Evolutionary conservation across 2,888 invertebrate genomes (phyloP), one percentile per base, ranked within the genome.

Genomic region (Hydrotaea diabolus): DNA sequence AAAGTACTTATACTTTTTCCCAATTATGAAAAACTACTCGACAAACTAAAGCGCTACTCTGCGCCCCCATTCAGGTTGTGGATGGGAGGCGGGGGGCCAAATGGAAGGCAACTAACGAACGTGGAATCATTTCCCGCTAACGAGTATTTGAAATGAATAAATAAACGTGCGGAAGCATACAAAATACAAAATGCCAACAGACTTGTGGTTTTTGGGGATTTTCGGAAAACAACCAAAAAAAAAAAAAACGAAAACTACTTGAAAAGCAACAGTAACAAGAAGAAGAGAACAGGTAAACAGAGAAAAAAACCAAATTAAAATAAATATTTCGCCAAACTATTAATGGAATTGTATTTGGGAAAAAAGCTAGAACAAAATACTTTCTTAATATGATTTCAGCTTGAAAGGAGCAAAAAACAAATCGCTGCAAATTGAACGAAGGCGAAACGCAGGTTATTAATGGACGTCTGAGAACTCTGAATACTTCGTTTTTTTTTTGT

Each of bases 1-100:
- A 73, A 80, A 76, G 23, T 36, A 74, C 73, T 80, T 83, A 59
- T 31, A 66, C 59, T 69, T 57, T 17, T 57, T 76, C 57, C 73
- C 83, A 79, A 83, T 83, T 83, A 83, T 76, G 66, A 79, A 39
- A 79, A 79, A 76, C 43, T 64, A 72, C 53, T 76, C 75, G 66
- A 49, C 23, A 83, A 73, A 57, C 71, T 69, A 46, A 69, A 7
- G 31, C 69, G 69, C 69, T n/a, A n/a, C 26, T 5, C 36, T n/a
- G 2, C 59, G 26, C 43, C 23, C 59, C 23, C 26, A 59, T 59
- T 59, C 39, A 49, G 49, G 1, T 9, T 43, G 59, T 26, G 31
- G 31, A 11, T 23, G 26, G 59, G 26, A 26, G 26, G 62, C n/a
- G 36, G 36, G 17, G 36, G 4, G 31, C 49, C 39, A 62, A 62